Percentiles rank a stretch among this genome's conserved stretches.
Conservation (phyloP, 2,797 vertebrate species). For the Triplophysa bombifrons region DNA sequence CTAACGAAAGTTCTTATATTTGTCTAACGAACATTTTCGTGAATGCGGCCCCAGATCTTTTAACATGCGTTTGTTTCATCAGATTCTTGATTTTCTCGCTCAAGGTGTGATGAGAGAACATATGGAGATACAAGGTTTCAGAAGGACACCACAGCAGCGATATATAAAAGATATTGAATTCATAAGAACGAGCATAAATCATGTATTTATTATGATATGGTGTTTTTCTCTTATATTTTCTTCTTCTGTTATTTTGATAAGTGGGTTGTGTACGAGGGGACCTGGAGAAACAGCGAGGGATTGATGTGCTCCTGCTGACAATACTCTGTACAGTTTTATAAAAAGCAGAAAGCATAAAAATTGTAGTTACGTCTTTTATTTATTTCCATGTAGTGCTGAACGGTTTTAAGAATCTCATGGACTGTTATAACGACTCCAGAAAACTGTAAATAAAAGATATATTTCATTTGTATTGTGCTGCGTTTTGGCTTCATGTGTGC, state of each 20-base stretch:
- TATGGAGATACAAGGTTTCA: neutral
- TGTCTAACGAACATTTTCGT: too few relatives aligned
- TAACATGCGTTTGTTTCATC: too few relatives aligned
- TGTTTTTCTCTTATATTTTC: constrained; percentile 45
- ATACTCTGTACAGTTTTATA: constrained; percentile 77
- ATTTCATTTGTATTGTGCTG: constrained; percentile 57
- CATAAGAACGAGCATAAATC: too few relatives aligned
- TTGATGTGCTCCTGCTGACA: constrained; percentile 5
- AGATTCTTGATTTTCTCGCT: too few relatives aligned
- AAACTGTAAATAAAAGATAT: constrained; percentile 75
- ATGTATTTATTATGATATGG: constrained; percentile 3
- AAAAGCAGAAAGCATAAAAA: constrained; percentile 67
- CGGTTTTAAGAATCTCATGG: constrained; percentile 48
- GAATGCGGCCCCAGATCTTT: too few relatives aligned
- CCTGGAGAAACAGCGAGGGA: neutral
- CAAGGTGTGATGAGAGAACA: too few relatives aligned
- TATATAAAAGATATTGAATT: too few relatives aligned
- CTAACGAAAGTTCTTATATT: too few relatives aligned
- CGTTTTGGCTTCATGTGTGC: neutral
- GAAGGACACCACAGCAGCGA: too few relatives aligned
- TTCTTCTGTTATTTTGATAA: constrained; percentile 49
- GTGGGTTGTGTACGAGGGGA: neutral
- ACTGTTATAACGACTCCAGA: constrained; percentile 63
- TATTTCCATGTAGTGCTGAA: constrained; percentile 57
- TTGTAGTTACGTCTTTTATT: constrained; percentile 72